Conservation (phyloP, 1,140 invertebrate species). For the Episyrphus balteatus region DNA sequence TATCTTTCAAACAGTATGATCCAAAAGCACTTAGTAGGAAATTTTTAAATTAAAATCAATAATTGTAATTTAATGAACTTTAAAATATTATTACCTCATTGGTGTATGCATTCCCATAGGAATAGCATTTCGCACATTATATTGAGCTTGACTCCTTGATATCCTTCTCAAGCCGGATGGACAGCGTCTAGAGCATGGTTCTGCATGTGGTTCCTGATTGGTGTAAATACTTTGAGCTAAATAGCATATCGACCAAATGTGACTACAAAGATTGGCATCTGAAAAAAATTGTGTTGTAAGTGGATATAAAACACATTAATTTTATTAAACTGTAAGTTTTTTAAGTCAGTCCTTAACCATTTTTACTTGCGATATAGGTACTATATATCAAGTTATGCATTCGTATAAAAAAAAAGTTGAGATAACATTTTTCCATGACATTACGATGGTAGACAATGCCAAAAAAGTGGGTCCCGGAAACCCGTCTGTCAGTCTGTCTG, state of each 20-base stretch:
- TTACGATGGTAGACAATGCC: too few relatives aligned
- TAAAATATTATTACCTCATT: conserved; percentile 42
- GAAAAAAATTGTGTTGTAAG: too few relatives aligned
- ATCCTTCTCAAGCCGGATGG: conserved; percentile 56
- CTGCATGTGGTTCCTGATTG: conserved; percentile 30
- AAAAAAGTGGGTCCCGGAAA: too few relatives aligned
- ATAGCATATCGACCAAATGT: conserved; percentile 43
- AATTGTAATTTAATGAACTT: conserved; percentile 24
- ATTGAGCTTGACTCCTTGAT: conserved; percentile 44
- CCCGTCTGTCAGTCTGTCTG: too few relatives aligned
- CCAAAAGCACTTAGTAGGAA: conserved; percentile 38
- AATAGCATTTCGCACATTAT: conserved; percentile 45
- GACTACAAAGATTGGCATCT: conserved; percentile 41
- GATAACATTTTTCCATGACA: too few relatives aligned
- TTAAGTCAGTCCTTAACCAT: conserved; percentile 45
- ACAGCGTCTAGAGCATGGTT: conserved; percentile 41
- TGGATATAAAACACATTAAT: conserved; percentile 29
- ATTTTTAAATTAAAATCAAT: conserved; percentile 17
- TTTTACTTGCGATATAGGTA: too few relatives aligned
- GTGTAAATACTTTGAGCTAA: conserved; percentile 36
- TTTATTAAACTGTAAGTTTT: conserved; percentile 45
- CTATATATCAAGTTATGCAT: too few relatives aligned
- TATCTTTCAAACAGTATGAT: conserved; percentile 44
- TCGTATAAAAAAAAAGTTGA: too few relatives aligned
- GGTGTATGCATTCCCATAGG: conserved; percentile 35